These are phyloP conservation scores for Hypanus sabinus DNA, from an alignment of 2,113 vertebrate genomes.

Conservation along the genomic window DNA sequence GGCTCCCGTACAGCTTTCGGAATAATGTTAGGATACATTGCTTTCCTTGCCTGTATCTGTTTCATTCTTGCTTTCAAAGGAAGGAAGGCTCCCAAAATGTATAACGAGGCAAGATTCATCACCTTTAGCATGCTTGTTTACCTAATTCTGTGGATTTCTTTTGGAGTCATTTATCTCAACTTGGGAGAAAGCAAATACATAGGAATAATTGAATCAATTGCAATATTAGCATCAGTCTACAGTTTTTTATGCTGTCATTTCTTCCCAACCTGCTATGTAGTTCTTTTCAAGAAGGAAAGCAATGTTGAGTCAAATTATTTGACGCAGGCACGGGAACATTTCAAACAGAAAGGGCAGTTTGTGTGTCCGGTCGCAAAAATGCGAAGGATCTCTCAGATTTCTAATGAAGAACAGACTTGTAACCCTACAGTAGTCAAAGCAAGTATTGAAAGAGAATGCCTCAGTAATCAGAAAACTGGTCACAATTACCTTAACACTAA, in stretches of 20 bases:
- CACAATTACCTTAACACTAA: background rate
- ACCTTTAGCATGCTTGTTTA: slow-evolving; percentile 60
- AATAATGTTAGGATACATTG: slow-evolving; percentile 54
- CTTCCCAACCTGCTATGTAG: slow-evolving; percentile 49
- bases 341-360: slow-evolving; percentile 32
- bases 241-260: slow-evolving; percentile 54
- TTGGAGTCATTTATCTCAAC: slow-evolving; percentile 50
- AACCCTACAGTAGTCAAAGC: background rate
- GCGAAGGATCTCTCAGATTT: background rate
- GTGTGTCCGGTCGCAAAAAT: background rate
- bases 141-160: slow-evolving; percentile 57
- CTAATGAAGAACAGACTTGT: background rate
- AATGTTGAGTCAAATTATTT: slow-evolving; percentile 28
- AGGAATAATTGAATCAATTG: slow-evolving; percentile 49
- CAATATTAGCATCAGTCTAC: slow-evolving; percentile 54
- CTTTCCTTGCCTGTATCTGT: slow-evolving; percentile 48
- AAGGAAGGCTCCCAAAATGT: slow-evolving; percentile 49
- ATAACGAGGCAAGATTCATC: slow-evolving; percentile 53
- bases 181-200: slow-evolving; percentile 40
- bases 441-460: background rate
- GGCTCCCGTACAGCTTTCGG: slow-evolving; percentile 48
- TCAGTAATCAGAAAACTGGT: background rate
- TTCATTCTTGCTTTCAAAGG: slow-evolving; percentile 55
- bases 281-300: slow-evolving; percentile 44
- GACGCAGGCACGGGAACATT: slow-evolving; percentile 10